Conservation (phyloP, 2,888 invertebrate genomes). For the Arenicola marina region DNA sequence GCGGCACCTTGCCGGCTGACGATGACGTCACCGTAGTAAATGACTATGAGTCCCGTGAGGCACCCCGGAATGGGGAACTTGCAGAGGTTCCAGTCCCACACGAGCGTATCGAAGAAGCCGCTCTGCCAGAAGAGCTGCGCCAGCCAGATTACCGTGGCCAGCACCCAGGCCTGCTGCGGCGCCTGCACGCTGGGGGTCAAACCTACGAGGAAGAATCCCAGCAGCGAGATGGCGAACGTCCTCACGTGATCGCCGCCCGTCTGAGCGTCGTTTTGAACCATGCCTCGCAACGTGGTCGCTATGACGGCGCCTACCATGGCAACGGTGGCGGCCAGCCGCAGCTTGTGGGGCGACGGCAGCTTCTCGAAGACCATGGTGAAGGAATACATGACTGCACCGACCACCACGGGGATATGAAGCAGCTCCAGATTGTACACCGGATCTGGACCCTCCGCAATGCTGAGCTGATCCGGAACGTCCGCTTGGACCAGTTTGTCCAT, state of each 20-base stretch:
- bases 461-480: conserved; percentile 12
- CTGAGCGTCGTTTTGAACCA: background rate
- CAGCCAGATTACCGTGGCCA: conserved; percentile 8
- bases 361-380: conserved; percentile 26
- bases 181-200: conserved; percentile 12
- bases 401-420: conserved; percentile 29
- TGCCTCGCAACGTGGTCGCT: conserved; percentile 8
- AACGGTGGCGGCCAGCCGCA: conserved; percentile 11
- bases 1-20: background rate
- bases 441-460: background rate
- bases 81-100: conserved; percentile 23
- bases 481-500: conserved; percentile 4
- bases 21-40: conserved; percentile 21
- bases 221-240: conserved; percentile 11
- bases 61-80: conserved; percentile 28
- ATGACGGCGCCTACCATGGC: conserved; percentile 18
- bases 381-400: conserved; percentile 22
- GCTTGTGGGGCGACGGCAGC: conserved; percentile 14
- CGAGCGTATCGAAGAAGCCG: conserved; percentile 17
- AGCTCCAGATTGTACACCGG: conserved; percentile 17
- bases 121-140: conserved; percentile 21
- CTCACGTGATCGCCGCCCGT: background rate
- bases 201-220: conserved; percentile 15
- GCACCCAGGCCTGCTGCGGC: conserved; percentile 20
- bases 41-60: conserved; percentile 16